These are phyloP conservation scores for Penaeus vannamei DNA, from an alignment of 1,140 invertebrate genomes.

Conservation along the genomic window DNA sequence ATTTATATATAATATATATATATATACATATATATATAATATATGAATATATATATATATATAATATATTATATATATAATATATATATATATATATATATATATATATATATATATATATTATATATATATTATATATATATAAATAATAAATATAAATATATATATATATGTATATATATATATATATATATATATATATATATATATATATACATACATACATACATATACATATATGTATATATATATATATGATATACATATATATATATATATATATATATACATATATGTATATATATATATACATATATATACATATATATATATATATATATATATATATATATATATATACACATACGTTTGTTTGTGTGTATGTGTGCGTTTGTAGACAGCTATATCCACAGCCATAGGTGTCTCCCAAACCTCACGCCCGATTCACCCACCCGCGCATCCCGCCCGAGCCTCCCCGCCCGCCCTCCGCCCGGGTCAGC, in stretches of 20 bases:
- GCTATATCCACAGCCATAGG: too few relatives aligned
- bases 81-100: neutral
- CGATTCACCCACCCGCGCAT: too few relatives aligned
- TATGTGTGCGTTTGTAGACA: neutral
- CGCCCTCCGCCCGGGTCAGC: too few relatives aligned
- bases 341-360: too few relatives aligned
- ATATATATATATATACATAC: neutral
- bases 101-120: neutral
- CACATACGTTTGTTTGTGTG: neutral
- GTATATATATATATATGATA: neutral
- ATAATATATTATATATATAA: too few relatives aligned
- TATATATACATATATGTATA: too few relatives aligned
- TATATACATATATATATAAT: neutral
- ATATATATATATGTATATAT: conserved; percentile 11
- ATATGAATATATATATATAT: neutral
- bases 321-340: too few relatives aligned
- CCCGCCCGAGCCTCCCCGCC: too few relatives aligned
- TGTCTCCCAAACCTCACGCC: too few relatives aligned
- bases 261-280: too few relatives aligned
- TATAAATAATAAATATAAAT: neutral
- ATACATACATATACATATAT: neutral
- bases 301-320: too few relatives aligned
- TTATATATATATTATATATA: neutral
- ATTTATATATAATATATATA: conserved; percentile 10
- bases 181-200: conserved; percentile 13